phyloP scores from a whole-genome alignment of 1,140 invertebrate species.

The Oppia nitens region DNA sequence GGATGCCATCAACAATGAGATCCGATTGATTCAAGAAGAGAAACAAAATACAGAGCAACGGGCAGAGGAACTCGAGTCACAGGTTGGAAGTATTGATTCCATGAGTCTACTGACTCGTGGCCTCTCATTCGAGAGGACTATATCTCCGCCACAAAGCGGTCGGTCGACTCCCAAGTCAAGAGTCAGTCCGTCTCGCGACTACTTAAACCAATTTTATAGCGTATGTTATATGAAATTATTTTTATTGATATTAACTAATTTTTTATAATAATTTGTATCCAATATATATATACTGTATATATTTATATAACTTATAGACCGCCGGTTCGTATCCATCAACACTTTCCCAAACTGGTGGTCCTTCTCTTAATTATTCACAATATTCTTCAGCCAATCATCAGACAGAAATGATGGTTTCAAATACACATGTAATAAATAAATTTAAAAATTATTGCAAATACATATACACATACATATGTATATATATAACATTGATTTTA shows the following conservation, averaged over 20 bases:
- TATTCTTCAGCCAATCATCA: neutral
- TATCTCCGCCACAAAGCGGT: constrained; percentile 56
- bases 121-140: constrained; percentile 37
- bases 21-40: constrained; percentile 89
- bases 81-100: constrained; percentile 73
- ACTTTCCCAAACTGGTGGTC: neutral
- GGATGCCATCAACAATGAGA: constrained; percentile 99
- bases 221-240: constrained; percentile 40
- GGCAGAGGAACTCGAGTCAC: constrained; percentile 89
- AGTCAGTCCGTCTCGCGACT: constrained; percentile 50
- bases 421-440: neutral
- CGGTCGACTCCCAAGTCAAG: constrained; percentile 59
- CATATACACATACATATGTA: neutral
- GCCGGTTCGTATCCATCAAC: neutral
- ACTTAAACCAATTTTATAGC: constrained; percentile 65
- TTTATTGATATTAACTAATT: no score
- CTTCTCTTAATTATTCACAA: neutral
- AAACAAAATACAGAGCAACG: constrained; percentile 85
- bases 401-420: neutral
- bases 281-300: neutral
- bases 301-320: neutral
- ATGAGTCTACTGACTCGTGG: constrained; percentile 56
- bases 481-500: neutral
- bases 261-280: neutral
- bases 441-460: constrained; percentile 22